phyloP scores from a whole-genome alignment of 2,113 vertebrate species.

The Riparia riparia region DNA sequence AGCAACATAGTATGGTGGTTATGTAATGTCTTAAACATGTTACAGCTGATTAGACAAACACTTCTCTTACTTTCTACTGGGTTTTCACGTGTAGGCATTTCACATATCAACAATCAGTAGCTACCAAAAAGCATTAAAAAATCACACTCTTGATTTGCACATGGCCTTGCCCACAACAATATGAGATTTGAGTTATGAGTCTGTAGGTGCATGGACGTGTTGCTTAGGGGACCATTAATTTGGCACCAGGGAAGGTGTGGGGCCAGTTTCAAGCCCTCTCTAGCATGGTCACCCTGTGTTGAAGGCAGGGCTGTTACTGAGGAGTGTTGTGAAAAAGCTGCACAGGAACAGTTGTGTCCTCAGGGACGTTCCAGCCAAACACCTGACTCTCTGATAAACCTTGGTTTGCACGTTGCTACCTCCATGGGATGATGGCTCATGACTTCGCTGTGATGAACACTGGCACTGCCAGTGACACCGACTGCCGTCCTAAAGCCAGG shows the following conservation, averaged over 20 bases:
- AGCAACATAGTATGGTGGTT: neutral
- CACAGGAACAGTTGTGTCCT: neutral
- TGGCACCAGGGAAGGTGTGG: neutral
- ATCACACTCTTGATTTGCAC: neutral
- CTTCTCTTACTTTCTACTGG: neutral
- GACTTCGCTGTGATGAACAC: neutral
- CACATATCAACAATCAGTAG: neutral
- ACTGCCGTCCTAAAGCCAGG: neutral
- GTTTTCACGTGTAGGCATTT: neutral
- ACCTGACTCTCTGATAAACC: neutral
- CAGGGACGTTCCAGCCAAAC: fast-evolving
- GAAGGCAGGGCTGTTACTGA: neutral
- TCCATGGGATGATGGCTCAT: fast-evolving
- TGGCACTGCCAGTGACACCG: neutral
- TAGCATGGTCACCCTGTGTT: fast-evolving
- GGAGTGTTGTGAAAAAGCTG: neutral
- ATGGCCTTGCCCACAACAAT: too few species aligned
- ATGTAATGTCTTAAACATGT: neutral
- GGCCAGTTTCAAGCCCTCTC: neutral
- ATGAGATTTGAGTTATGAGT: fast-evolving
- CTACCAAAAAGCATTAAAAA: neutral
- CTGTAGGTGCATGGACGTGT: fast-evolving
- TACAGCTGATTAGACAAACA: neutral
- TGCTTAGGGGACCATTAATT: fast-evolving
- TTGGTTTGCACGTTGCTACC: neutral